phyloP scores from a whole-genome alignment of 1,140 invertebrate species.

The Cydia strobilella region DNA sequence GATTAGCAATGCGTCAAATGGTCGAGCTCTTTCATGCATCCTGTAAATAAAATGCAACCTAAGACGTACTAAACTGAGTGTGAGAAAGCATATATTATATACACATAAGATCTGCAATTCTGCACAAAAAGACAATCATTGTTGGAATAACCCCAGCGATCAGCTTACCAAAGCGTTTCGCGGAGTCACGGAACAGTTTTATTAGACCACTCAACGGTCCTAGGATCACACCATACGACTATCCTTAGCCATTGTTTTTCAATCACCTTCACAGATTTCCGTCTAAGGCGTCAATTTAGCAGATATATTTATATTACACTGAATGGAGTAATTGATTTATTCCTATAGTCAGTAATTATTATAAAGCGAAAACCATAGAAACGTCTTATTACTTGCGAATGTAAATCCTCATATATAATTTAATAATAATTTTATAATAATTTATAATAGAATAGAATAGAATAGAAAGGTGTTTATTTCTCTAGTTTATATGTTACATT shows the following conservation, averaged over 20 bases:
- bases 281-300: background rate
- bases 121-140: background rate
- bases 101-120: background rate
- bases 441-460: no score
- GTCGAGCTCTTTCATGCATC: background rate
- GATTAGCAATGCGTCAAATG: no score
- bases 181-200: background rate
- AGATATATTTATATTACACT: background rate
- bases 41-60: background rate
- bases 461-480: no score
- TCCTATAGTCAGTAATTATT: background rate
- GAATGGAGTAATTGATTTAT: background rate
- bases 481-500: no score
- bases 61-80: background rate
- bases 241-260: constrained; percentile 3
- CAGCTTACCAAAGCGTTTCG: background rate
- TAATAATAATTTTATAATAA: no score
- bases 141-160: background rate
- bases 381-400: no score
- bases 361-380: no score
- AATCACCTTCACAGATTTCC: background rate
- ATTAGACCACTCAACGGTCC: constrained; percentile 17
- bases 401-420: no score
- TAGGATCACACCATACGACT: constrained; percentile 1
- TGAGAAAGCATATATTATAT: background rate